Conservation (phyloP, 2,113 vertebrate species). For the Syngnathus typhle region DNA sequence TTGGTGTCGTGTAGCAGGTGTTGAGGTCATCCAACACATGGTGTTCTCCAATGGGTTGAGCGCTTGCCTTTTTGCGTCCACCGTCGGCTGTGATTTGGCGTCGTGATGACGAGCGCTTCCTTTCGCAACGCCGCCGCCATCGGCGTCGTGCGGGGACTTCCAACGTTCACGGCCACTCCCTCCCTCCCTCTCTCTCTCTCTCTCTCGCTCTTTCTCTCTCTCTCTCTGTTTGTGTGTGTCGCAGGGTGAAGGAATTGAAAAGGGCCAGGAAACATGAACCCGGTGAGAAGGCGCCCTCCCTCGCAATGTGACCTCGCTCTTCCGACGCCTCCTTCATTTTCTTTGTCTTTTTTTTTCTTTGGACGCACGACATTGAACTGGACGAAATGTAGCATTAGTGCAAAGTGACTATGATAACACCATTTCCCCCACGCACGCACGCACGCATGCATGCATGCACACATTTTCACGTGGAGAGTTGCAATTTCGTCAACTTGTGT, state of each 20-base stretch:
- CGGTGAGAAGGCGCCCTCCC: slow-evolving; percentile 81
- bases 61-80: not conserved
- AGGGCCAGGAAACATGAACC: slow-evolving; percentile 99
- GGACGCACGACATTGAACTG: slow-evolving; percentile 96
- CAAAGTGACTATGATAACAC: slow-evolving; percentile 56
- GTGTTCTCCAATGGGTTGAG: no score
- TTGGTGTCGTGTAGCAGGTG: not conserved
- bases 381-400: slow-evolving; percentile 63
- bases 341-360: slow-evolving; percentile 73
- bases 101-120: slow-evolving; percentile 32
- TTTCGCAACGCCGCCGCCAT: slow-evolving; percentile 34
- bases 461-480: slow-evolving; percentile 63
- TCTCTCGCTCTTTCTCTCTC: slow-evolving; percentile 20
- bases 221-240: slow-evolving; percentile 52
- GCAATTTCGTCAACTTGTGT: slow-evolving; percentile 58
- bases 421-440: slow-evolving; percentile 38
- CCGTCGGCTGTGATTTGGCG: not conserved
- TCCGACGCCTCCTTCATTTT: slow-evolving; percentile 80
- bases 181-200: not conserved
- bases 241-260: slow-evolving; percentile 99
- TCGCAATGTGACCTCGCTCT: slow-evolving; percentile 96
- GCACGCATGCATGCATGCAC: slow-evolving; percentile 18
- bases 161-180: slow-evolving; percentile 16
- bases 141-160: slow-evolving; percentile 6
- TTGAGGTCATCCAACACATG: no score